A percentile compares a stretch with the other conserved stretches of the same genome.
phyloP scores from a whole-genome alignment of 2,797 vertebrate species.

The Peromyscus aztecus region DNA sequence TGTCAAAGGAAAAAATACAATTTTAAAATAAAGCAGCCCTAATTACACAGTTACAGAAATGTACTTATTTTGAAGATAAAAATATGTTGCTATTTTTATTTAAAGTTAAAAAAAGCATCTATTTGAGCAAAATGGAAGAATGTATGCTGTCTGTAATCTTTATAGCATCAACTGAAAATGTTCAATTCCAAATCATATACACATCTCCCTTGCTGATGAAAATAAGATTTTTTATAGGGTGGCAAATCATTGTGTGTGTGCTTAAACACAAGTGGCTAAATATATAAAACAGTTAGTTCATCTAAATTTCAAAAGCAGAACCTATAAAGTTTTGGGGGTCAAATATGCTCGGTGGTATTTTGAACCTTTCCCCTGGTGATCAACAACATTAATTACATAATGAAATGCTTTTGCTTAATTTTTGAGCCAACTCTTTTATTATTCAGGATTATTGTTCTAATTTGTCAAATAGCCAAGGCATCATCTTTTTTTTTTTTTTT shows the following conservation, averaged over 20 bases:
- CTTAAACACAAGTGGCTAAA: constrained; percentile 19
- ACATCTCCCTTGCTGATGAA: background rate
- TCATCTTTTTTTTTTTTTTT: background rate
- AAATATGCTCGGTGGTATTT: constrained; percentile 45
- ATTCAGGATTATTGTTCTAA: background rate
- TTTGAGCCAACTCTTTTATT: constrained; percentile 33
- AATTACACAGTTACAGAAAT: constrained; percentile 27
- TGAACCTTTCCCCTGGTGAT: background rate
- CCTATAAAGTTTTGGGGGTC: background rate
- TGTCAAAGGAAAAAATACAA: background rate
- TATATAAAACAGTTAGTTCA: background rate
- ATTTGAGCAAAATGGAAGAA: background rate
- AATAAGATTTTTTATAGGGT: background rate
- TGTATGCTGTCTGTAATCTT: background rate
- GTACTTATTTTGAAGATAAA: constrained; percentile 37
- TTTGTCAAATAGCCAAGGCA: constrained; percentile 45
- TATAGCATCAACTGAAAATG: background rate
- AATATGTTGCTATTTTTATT: constrained; percentile 20
- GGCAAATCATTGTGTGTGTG: background rate
- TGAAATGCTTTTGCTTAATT: constrained; percentile 61
- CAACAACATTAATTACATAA: constrained; percentile 51
- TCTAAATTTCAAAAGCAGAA: constrained; percentile 52
- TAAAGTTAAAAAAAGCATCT: constrained; percentile 45
- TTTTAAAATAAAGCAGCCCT: constrained; percentile 7
- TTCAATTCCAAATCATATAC: background rate